Conservation (phyloP, 2,797 vertebrate species). For the Moxostoma hubbsi region DNA sequence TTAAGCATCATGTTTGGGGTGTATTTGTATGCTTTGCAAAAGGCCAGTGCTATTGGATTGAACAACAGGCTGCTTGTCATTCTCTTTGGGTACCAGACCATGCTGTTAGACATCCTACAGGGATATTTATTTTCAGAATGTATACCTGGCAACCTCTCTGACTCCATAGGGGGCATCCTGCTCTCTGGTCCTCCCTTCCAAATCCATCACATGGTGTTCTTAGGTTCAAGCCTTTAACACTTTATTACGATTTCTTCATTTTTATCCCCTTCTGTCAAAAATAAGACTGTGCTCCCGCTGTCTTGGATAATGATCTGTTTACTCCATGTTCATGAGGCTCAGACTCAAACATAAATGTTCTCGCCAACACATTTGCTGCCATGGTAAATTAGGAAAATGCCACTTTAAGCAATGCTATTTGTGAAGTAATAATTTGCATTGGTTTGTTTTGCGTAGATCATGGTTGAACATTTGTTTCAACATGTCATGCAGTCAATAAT, state of each 20-base stretch:
- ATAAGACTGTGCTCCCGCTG: slow-evolving; percentile 1
- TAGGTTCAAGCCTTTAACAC: slow-evolving; percentile 13
- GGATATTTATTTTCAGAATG: neutral
- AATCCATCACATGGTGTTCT: slow-evolving; percentile 18
- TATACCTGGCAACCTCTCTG: neutral
- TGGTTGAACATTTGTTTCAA: too few relatives aligned
- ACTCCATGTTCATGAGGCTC: neutral
- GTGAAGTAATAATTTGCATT: neutral
- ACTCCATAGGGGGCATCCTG: slow-evolving; percentile 4
- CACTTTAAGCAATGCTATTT: slow-evolving; percentile 12
- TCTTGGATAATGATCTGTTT: neutral
- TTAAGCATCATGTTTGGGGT: neutral
- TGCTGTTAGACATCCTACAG: slow-evolving; percentile 9
- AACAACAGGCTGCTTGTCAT: slow-evolving; percentile 1
- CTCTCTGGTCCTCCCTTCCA: neutral
- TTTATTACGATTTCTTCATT: slow-evolving; percentile 2
- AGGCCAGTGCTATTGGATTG: slow-evolving; percentile 1
- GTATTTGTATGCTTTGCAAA: slow-evolving; percentile 40
- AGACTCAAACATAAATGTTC: neutral
- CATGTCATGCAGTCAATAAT: too few relatives aligned
- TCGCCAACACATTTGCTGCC: neutral
- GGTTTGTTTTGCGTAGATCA: neutral
- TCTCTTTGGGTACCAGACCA: neutral
- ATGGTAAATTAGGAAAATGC: slow-evolving; percentile 3
- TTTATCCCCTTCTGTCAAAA: slow-evolving; percentile 16